Percentiles rank a stretch among this genome's conserved stretches.
Evolutionary conservation across 92 coral and sea anemone genomes (phyloP).

Genomic region (Palythoa caribaeorum): DNA sequence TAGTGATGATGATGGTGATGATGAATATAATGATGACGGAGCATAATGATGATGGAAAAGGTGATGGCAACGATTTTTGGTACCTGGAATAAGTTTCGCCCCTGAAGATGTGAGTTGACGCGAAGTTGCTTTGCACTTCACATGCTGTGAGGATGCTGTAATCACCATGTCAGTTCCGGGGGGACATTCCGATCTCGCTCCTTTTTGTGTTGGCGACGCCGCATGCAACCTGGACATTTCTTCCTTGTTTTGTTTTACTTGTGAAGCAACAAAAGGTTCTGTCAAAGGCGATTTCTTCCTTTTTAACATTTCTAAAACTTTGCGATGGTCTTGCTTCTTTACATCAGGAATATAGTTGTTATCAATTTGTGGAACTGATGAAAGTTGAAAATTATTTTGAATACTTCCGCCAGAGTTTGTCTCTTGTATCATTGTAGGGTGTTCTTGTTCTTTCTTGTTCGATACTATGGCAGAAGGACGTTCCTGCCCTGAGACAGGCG

Average conservation of each 20-base stretch:
- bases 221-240: neutral
- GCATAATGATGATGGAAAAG: no score
- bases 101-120: conserved; percentile 47
- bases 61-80: neutral
- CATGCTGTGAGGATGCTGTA: neutral
- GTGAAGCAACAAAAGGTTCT: neutral
- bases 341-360: neutral
- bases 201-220: neutral
- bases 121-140: conserved; percentile 28
- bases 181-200: conserved; percentile 3
- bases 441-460: neutral
- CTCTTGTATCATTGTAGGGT: neutral
- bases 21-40: neutral
- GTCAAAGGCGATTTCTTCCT: neutral
- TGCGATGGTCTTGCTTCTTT: neutral
- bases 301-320: neutral
- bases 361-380: neutral
- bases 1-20: no score
- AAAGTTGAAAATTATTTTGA: neutral
- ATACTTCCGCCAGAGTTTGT: no score
- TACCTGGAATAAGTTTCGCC: conserved; percentile 48
- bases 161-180: conserved; percentile 22
- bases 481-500: conserved; percentile 4
- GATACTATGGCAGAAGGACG: neutral
- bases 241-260: neutral